phyloP scores from a whole-genome alignment of 2,888 invertebrate species.

The Athalia rosae region DNA sequence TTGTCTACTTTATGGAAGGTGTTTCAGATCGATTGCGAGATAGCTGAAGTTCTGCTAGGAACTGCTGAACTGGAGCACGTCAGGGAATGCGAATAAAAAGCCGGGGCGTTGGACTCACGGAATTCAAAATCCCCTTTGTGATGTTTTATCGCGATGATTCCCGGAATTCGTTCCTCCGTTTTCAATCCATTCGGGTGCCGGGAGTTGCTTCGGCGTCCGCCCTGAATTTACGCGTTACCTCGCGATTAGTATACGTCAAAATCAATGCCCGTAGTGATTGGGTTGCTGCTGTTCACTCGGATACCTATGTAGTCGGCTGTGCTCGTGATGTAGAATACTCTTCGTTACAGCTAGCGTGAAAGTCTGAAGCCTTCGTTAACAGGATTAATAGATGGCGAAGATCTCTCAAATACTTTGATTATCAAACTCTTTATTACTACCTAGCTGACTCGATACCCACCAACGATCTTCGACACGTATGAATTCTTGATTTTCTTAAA shows the following conservation, averaged over 20 bases:
- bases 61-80: too few relatives aligned
- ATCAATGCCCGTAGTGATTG: constrained; percentile 46
- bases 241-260: constrained; percentile 47
- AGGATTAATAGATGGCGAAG: constrained; percentile 40
- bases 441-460: neutral
- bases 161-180: constrained; percentile 13
- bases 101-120: too few relatives aligned
- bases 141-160: constrained; percentile 22
- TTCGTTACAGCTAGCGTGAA: constrained; percentile 32
- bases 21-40: too few relatives aligned
- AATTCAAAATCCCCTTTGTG: constrained; percentile 29
- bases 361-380: constrained; percentile 42
- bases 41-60: too few relatives aligned
- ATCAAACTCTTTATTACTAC: constrained; percentile 31
- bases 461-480: neutral
- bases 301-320: constrained; percentile 4
- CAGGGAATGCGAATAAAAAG: too few relatives aligned
- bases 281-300: constrained; percentile 15
- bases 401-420: constrained; percentile 44
- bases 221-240: constrained; percentile 15
- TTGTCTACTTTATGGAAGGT: too few relatives aligned
- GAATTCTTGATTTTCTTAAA: constrained; percentile 8
- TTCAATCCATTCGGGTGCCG: constrained; percentile 1
- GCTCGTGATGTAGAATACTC: constrained; percentile 29
- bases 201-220: constrained; percentile 18